Percentiles rank a stretch among this genome's conserved stretches.
Conservation (phyloP, 1,140 invertebrate species). For the Parasteatoda tepidariorum region DNA sequence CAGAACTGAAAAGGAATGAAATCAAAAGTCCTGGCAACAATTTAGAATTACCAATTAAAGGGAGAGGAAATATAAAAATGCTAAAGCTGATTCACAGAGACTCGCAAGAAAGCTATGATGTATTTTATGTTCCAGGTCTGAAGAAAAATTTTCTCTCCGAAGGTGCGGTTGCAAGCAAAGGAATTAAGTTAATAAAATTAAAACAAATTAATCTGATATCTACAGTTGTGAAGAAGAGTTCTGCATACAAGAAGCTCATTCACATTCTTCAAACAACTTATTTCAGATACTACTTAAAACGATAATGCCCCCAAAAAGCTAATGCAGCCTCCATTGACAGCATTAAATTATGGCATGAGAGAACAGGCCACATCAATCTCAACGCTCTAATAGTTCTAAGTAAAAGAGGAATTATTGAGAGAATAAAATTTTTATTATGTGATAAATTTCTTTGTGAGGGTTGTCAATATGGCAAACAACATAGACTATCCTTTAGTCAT, state of each 20-base stretch:
- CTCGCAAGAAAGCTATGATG: background rate
- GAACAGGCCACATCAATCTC: conserved; percentile 28
- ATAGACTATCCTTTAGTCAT: background rate
- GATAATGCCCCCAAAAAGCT: background rate
- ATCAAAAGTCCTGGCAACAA: too few species aligned
- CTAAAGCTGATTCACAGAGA: background rate
- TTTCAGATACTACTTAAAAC: conserved; percentile 10
- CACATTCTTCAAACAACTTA: background rate
- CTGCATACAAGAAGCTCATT: background rate
- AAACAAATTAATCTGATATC: background rate
- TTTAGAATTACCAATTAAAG: background rate
- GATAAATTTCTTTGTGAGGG: conserved; percentile 22
- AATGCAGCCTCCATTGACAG: background rate
- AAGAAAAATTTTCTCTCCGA: conserved; percentile 2
- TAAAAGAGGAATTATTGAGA: conserved; percentile 17
- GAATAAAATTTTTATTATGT: background rate
- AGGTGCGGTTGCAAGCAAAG: background rate
- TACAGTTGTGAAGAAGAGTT: background rate
- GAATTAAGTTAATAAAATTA: conserved; percentile 7
- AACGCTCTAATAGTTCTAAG: conserved; percentile 4
- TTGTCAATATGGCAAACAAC: background rate
- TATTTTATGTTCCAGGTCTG: background rate
- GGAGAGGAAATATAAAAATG: conserved; percentile 5
- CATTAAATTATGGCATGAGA: conserved; percentile 41
- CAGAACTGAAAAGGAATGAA: background rate